Base-by-base conservation (phyloP, 2,797 vertebrate genomes). In the Naso thynnoides region DNA sequence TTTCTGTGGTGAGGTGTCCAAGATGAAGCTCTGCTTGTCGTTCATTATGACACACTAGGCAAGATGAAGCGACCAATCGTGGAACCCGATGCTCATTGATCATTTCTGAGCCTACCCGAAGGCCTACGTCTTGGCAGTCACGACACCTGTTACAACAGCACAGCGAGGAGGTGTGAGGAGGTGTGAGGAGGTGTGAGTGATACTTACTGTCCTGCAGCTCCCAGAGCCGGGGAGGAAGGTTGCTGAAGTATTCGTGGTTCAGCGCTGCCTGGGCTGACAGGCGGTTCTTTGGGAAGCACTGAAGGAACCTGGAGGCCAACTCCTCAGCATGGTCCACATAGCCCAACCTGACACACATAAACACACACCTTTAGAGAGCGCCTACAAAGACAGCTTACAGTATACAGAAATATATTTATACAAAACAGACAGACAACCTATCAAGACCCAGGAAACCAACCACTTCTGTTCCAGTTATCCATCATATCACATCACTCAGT, bases 211-310 rank as follows among this genome's bases (percentile, higher is more conserved):
- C 97, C 2, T 96, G 94, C 84, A 99, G 94, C 77, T 98, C 96
- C 94, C 96, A 97, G 94, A 99, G 96, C 94, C 97, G 96, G 16
- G 97, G 95, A 78, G 96, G 97, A 80, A 99, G 94, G 90, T 96
- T 95, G 94, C 95, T 97, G 94, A 99, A 99, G 94, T 97, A 99
- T 86, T 97, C 94, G 0, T 99, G 97, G 93, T 95, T 96, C 89
- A 99, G 94, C 50, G 98, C 97, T 38, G 95, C 93, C 90, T 95
- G 96, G 56, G 98, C 97, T 11, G 98, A 98, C 86, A 99, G 92
- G 66, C 98, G 96, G 92, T 97, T 97, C 96, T 98, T 99, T 94
- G 98, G 97, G 92, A 96, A 98, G 95, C 97, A 98, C 84, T 99
- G 97, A 56, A 99, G 96, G 82, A 98, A 96, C 91, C 96, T 96